phyloP scores from a whole-genome alignment of 2,888 invertebrate species.

The Tachina fera region DNA sequence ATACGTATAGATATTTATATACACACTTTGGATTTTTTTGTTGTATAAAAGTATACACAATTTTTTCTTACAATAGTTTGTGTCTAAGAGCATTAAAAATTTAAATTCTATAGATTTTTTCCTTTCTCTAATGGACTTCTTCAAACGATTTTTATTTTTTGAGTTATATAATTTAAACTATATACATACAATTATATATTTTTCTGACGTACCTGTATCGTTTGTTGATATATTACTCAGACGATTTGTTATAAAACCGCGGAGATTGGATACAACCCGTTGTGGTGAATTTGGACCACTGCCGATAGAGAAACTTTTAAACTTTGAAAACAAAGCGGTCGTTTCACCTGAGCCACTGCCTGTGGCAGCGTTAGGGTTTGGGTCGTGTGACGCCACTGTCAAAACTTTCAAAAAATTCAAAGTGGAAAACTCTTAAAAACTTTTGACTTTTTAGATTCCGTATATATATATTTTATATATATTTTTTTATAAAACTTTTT shows the following conservation, averaged over 20 bases:
- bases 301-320: conserved; percentile 87
- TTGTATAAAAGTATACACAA: conserved; percentile 52
- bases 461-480: conserved; percentile 16
- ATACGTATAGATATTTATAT: conserved; percentile 7
- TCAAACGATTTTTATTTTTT: conserved; percentile 8
- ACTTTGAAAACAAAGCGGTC: conserved; percentile 87
- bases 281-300: conserved; percentile 87
- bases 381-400: conserved; percentile 83
- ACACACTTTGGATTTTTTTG: neutral
- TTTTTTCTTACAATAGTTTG: neutral
- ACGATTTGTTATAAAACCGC: conserved; percentile 88
- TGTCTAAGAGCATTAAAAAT: conserved; percentile 10
- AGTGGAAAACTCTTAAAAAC: conserved; percentile 17
- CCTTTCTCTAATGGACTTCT: neutral
- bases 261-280: conserved; percentile 89
- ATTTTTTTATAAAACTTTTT: neutral
- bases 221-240: conserved; percentile 87
- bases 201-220: conserved; percentile 87
- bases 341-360: conserved; percentile 79
- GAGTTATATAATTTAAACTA: conserved; percentile 38
- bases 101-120: conserved; percentile 34
- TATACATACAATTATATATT: neutral
- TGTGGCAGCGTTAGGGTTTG: conserved; percentile 79
- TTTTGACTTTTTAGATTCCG: neutral
- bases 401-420: conserved; percentile 63